Evolutionary conservation across 2,888 invertebrate species (phyloP), one percentile per base, ranked within the genome.

Genomic region (Tuta absoluta): DNA sequence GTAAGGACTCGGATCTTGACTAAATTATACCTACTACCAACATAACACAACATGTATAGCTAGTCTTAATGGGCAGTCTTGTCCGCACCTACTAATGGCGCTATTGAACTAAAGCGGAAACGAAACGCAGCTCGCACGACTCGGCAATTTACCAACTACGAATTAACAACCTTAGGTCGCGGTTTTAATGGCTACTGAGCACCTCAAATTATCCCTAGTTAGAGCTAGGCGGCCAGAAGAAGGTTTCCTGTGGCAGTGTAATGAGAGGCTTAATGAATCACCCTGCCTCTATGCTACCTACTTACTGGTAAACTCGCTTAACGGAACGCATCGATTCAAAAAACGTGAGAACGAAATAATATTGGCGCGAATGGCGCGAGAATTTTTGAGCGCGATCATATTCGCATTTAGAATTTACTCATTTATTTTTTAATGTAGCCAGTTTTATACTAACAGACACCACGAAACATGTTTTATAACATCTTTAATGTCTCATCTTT

Each of bases 61-160:
- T 33, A 33, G 33, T 33, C 28, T 33, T 72, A 73, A 76, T 70
- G 71, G 70, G 65, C 58, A 51, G 67, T 66, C 65, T 65, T 67
- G 70, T 64, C 68, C 66, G 61, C 65, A 67, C 68, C 78, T 79
- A 48, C 74, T 80, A 80, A 82, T 79, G 76, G 81, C 74, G 78
- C 78, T 81, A 83, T 83, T 85, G 81, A 86, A 82, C 81, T 80
- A 75, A 72, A 78, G 77, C 83, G 83, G 85, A 86, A 86, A 81
- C 80, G 68, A 69, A 80, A 80, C 76, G 78, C 78, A 78, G 73
- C 82, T 82, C 79, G 61, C 61, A 61, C 61, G 61, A 61, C 24
- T 61, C 24, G 17, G 58, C 58, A 37, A 19, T 58, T 61, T 61
- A 61, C 61, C 33, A 48, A 61, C 48, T 49, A 24, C 48, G 49